These are phyloP conservation scores for Styela clava DNA, from an alignment of 23 tunicate species.

Conservation along the genomic window DNA sequence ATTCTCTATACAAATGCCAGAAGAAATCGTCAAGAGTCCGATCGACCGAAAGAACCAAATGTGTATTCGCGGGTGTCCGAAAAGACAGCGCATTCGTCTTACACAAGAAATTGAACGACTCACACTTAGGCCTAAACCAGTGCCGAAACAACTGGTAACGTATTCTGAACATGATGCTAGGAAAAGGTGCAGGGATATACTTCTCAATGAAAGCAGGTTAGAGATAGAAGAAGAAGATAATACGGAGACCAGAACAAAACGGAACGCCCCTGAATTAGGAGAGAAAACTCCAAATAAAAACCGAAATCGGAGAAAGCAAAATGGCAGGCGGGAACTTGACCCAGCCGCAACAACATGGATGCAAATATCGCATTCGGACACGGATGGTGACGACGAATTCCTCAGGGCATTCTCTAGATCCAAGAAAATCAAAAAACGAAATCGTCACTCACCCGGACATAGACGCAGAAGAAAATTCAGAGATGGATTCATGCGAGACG, in stretches of 20 bases:
- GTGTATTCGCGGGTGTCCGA: conserved; percentile 72
- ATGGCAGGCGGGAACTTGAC: background rate
- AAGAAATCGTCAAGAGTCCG: conserved; percentile 40
- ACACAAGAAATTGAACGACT: conserved; percentile 7
- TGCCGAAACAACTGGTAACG: background rate
- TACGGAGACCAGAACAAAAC: conserved; percentile 1
- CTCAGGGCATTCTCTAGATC: background rate
- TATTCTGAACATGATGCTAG: conserved; percentile 69
- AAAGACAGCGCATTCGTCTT: conserved; percentile 32
- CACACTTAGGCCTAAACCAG: background rate
- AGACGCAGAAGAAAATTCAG: background rate
- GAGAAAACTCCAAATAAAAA: background rate
- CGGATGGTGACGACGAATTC: background rate
- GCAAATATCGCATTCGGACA: background rate
- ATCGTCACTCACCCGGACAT: background rate
- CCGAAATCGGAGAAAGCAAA: background rate
- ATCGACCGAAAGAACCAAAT: conserved; percentile 38
- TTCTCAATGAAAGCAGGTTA: conserved; percentile 29
- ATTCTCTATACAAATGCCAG: conserved; percentile 81
- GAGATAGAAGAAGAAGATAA: conserved; percentile 4
- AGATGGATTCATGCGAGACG: background rate
- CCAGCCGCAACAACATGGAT: background rate
- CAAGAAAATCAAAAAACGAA: background rate
- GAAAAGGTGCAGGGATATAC: conserved; percentile 39
- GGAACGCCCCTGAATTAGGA: background rate